These are phyloP conservation scores for Dryobotodes eremita DNA, from an alignment of 2,888 invertebrate species.

Conservation along the genomic window DNA sequence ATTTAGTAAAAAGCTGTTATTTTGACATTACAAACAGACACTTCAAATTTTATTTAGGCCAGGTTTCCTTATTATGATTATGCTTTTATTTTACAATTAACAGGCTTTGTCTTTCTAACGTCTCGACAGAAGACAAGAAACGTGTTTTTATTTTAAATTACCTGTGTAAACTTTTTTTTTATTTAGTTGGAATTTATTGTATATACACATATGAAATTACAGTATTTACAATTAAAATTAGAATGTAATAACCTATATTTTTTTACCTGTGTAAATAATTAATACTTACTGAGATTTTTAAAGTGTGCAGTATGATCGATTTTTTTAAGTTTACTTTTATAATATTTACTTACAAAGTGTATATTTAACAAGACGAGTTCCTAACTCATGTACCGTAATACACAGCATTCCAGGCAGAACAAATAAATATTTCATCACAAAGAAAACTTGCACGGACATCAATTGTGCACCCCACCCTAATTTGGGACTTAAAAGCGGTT, in stretches of 20 bases:
- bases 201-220: no score
- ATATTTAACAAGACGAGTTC: background rate
- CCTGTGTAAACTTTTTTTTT: no score
- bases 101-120: background rate
- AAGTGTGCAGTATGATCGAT: background rate
- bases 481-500: slow-evolving; percentile 45
- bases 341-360: background rate
- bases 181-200: no score
- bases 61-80: background rate
- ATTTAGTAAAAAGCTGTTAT: no score
- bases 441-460: background rate
- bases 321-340: background rate
- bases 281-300: background rate
- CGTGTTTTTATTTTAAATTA: background rate
- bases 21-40: no score
- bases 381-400: background rate
- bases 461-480: slow-evolving; percentile 43
- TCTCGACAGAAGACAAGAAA: background rate
- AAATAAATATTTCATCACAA: background rate
- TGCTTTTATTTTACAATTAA: background rate
- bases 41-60: background rate
- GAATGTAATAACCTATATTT: no score
- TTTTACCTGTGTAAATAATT: background rate
- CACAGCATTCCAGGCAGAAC: background rate
- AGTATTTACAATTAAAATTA: no score